These are phyloP conservation scores for Thinocorus orbignyianus DNA, from an alignment of 2,113 vertebrate genomes.

Conservation along the genomic window DNA sequence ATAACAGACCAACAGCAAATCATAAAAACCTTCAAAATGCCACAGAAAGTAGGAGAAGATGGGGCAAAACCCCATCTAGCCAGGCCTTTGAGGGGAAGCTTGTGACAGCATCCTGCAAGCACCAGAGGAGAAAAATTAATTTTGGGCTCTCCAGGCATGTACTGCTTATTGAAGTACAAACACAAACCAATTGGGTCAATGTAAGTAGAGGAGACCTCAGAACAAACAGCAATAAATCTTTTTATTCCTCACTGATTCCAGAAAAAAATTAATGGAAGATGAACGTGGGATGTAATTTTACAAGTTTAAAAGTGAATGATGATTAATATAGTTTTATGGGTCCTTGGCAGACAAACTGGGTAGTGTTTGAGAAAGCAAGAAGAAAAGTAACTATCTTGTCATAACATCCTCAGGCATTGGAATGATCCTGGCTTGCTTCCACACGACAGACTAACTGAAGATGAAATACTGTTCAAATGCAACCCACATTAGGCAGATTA, in stretches of 20 bases:
- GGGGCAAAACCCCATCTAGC: not conserved
- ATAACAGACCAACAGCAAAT: not conserved
- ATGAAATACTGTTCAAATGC: conserved; percentile 27
- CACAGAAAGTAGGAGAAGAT: not conserved
- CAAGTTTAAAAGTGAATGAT: conserved; percentile 17
- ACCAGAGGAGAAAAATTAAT: not conserved
- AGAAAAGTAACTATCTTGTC: conserved; percentile 57
- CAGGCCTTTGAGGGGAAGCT: not conserved
- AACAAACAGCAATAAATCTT: not conserved
- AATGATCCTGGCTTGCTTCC: conserved; percentile 40
- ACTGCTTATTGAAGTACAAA: not conserved
- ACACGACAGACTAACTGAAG: conserved; percentile 22
- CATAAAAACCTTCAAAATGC: not conserved
- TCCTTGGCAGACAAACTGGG: conserved; percentile 26
- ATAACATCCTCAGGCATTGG: conserved; percentile 50
- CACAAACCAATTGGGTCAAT: not conserved
- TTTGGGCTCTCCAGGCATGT: not conserved
- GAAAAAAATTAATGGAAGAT: not conserved
- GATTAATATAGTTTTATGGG: conserved; percentile 24
- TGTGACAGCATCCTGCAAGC: not conserved
- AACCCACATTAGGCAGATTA: conserved; percentile 29
- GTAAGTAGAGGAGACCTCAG: not conserved
- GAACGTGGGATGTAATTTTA: not conserved
- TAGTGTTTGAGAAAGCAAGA: conserved; percentile 44
- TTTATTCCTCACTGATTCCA: not conserved